A percentile compares a stretch with the other conserved stretches of the same genome.
Conservation (phyloP, 2,888 invertebrate species). For the Amphimallon solstitiale region DNA sequence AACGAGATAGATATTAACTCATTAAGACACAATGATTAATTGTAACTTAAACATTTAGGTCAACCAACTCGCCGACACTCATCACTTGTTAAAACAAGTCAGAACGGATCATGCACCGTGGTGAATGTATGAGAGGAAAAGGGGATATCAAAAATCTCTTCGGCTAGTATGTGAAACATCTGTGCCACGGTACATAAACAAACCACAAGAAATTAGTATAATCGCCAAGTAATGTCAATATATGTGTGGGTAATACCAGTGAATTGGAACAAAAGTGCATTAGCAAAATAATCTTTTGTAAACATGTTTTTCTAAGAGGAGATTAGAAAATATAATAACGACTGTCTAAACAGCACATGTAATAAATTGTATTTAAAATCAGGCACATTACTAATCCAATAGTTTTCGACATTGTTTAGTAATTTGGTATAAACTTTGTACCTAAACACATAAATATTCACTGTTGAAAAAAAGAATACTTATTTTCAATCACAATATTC, state of each 20-base stretch:
- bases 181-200: conserved; percentile 24
- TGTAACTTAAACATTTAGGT: conserved; percentile 38
- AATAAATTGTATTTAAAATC: no score
- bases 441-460: no score
- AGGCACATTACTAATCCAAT: no score
- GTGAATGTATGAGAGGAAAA: background rate
- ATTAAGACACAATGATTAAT: conserved; percentile 37
- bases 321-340: no score
- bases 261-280: no score
- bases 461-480: no score
- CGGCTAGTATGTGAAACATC: conserved; percentile 30
- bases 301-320: no score
- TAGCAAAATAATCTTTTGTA: no score
- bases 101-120: conserved; percentile 5
- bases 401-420: no score
- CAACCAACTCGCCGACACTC: conserved; percentile 36
- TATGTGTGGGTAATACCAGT: background rate
- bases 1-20: conserved; percentile 22
- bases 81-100: conserved; percentile 36
- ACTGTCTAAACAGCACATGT: no score
- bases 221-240: conserved; percentile 2
- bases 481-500: no score
- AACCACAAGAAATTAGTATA: conserved; percentile 26
- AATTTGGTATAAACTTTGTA: no score
- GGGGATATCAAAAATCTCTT: conserved; percentile 20